Base-by-base conservation (phyloP, 1,140 invertebrate species). In the Plodia interpunctella region DNA sequence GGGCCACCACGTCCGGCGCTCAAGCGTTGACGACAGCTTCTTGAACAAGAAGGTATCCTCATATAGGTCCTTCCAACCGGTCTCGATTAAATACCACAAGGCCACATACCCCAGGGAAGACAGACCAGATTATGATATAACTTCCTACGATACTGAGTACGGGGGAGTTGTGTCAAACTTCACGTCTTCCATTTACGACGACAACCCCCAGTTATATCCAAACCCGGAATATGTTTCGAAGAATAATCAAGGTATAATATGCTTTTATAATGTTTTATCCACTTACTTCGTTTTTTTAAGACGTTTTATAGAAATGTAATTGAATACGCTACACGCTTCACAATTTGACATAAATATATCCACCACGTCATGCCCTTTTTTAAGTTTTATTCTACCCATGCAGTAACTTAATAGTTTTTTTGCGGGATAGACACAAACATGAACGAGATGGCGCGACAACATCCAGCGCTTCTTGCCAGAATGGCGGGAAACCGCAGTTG, bases 161-260 rank as follows among this genome's bases (percentile, higher is more conserved):
- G 84, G 84, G 30, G 83, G 72, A 25, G 80, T 85, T 6, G 80
- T 86, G 1, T 86, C 84, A 9, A 88, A 88, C 56, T 87, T 87
- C 56, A 88, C 84, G 53, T 87, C 86, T 69, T 83, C 83, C 51
- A 80, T 86, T 61, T 87, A 88, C 38, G 83, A 88, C 62, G 84
- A 88, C 58, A 88, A 87, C 57, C 86, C 85, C 18, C 85, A 78
- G 49, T 56, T 88, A 11, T 88, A 88, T 61, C 86, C 86, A n/a
- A 88, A 88, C 56, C 86, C 86, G n/a, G 86, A 87, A 61, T 65
- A 77, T 19, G 57, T 88, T 30, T 57, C 78, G 5, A 76, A 66
- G 55, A 80, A 65, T 57, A 84, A 78, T 60, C 72, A 80, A 80
- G 80, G 86, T 87, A 68, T 62, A 38, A 56, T 35, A 15, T 1